Evolutionary conservation across 2,888 invertebrate genomes (phyloP), one percentile per base, ranked within the genome.

Genomic region (Oxyteleia sp.): DNA sequence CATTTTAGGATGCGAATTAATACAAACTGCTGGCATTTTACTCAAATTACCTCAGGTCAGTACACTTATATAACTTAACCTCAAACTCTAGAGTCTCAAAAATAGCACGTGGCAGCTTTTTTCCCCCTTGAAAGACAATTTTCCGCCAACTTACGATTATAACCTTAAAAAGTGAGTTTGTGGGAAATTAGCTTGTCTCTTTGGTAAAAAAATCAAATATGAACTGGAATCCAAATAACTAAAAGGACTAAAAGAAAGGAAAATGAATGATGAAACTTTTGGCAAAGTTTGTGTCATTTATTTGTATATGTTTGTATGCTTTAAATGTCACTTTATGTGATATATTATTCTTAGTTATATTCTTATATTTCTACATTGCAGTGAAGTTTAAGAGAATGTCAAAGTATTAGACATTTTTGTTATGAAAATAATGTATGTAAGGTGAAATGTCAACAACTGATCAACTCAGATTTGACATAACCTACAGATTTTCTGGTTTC

Each of bases 11-110:
- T 99, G 99, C 94, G 99, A 99, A 94, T 95, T 99, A 78, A 99
- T 99, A 86, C 99, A 99, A 94, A 98, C 98, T 0, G 98, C 99
- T 2, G 99, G 99, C 45, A 99, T 99, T 89, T 94, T 99, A 84
- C 94, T 99, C n/a, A 97, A 97, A 94, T 94, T 99, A 87, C 99
- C 99, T 20, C 99, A 99, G 95, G 98, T 96, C 13, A 83, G 81
- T 69, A 68, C 13, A n/a, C 2, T 26, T 7, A 8, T 49, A 11
- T 20, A 41, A 15, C 11, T 47, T 10, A 20, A 47, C 29, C 26
- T 43, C 32, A 63, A 32, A 43, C 20, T 57, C 13, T n/a, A n/a
- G n/a, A 69, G 45, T 53, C 26, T 57, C 18, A 4, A 59, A 0
- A 47, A 64, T 59, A 76, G 41, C 41, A 59, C 59, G 49, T 26